Evolutionary conservation across 2,797 vertebrate species (phyloP).

Genomic region (Acipenser oxyrinchus): DNA sequence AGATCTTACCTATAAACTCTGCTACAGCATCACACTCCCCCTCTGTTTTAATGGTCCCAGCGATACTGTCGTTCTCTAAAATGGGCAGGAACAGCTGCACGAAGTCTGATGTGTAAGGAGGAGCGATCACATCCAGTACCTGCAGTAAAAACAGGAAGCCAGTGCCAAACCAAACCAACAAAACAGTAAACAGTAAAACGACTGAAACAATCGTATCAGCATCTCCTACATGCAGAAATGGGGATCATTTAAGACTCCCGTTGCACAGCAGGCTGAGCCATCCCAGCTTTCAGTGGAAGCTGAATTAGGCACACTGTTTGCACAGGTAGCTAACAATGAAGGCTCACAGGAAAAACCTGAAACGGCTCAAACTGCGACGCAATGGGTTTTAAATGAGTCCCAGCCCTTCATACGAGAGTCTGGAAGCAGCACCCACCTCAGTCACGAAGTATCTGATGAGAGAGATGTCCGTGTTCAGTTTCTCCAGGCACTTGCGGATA

Average conservation of each 20-base stretch:
- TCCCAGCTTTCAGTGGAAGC: too few species aligned
- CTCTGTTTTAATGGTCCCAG: constrained; percentile 91
- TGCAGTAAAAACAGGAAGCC: constrained; percentile 27
- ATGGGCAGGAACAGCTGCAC: constrained; percentile 97
- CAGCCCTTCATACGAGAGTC: too few species aligned
- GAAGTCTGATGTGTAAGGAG: constrained; percentile 94
- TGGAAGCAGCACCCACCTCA: constrained; percentile 63
- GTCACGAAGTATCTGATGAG: constrained; percentile 98
- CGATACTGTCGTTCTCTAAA: constrained; percentile 93
- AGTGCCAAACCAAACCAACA: neutral
- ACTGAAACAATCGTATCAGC: too few species aligned
- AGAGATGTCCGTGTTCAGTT: constrained; percentile 94
- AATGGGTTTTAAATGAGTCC: too few species aligned
- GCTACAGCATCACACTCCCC: constrained; percentile 90
- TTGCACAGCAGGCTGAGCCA: too few species aligned
- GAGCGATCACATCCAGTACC: constrained; percentile 93
- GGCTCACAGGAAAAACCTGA: too few species aligned
- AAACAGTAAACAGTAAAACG: too few species aligned
- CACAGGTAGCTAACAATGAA: too few species aligned
- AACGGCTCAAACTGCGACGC: too few species aligned
- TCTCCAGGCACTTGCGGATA: constrained; percentile 91
- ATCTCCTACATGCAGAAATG: too few species aligned
- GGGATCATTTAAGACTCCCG: too few species aligned
- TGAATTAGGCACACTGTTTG: too few species aligned
- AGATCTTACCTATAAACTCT: constrained; percentile 81